Evolutionary conservation across 2,888 invertebrate species (phyloP).

Genomic region (Parnassius glacialis): DNA sequence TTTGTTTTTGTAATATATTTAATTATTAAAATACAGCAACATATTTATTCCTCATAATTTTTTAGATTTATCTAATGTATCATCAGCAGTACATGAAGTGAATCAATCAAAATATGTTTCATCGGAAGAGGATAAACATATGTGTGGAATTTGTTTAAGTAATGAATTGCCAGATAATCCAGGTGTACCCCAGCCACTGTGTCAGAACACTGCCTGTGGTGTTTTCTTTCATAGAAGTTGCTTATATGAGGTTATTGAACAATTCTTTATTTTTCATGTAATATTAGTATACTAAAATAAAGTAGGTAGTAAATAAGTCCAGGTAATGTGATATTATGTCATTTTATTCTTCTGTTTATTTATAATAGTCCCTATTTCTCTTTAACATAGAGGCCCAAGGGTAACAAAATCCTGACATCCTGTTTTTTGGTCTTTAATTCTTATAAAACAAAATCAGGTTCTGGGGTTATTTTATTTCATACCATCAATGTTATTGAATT

Average conservation of each 20-base stretch:
- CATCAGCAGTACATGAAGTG: not conserved
- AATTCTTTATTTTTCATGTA: constrained; percentile 3
- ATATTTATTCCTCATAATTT: not conserved
- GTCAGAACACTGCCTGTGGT: constrained; percentile 58
- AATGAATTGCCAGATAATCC: constrained; percentile 46
- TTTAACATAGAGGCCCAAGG: too few relatives aligned
- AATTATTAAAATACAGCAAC: not conserved
- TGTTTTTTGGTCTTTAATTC: too few relatives aligned
- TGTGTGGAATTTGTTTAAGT: constrained; percentile 65
- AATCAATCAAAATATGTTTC: not conserved
- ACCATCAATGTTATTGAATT: too few relatives aligned
- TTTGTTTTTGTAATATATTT: not conserved
- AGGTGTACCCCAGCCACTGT: constrained; percentile 64
- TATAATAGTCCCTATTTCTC: too few relatives aligned
- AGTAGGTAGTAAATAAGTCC: too few relatives aligned
- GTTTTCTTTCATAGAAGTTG: constrained; percentile 63
- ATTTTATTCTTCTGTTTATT: too few relatives aligned
- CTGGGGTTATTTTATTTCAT: too few relatives aligned
- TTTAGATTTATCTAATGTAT: constrained; percentile 17
- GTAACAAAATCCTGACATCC: too few relatives aligned
- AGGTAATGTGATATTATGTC: too few relatives aligned
- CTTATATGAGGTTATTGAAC: constrained; percentile 54
- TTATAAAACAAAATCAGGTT: too few relatives aligned
- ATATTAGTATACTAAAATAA: too few relatives aligned
- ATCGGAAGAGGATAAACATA: constrained; percentile 26